Evolutionary conservation across 2,113 vertebrate genomes (phyloP).

Genomic region (Etia nguti): DNA sequence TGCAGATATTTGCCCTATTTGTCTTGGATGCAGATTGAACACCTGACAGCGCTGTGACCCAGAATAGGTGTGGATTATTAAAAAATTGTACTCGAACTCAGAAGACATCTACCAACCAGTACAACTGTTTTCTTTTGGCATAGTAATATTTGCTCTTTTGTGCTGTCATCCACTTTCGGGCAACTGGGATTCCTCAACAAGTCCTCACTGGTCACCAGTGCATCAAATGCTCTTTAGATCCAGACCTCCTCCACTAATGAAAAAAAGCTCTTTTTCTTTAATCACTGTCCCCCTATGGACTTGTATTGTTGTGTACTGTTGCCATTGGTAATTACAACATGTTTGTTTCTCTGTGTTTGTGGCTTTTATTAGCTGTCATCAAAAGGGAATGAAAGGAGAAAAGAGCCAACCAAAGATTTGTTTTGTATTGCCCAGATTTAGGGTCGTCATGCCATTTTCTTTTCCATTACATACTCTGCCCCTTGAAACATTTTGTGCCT

Average conservation of each 20-base stretch:
- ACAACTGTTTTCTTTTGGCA: background rate
- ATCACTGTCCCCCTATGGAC: background rate
- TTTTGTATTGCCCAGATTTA: constrained; percentile 33
- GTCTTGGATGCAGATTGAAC: constrained; percentile 10
- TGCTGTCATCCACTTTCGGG: background rate
- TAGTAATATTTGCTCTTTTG: background rate
- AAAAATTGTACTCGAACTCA: background rate
- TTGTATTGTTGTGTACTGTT: background rate
- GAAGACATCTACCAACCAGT: background rate
- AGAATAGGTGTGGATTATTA: constrained; percentile 12
- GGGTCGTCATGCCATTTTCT: constrained; percentile 9
- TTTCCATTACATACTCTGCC: constrained; percentile 48
- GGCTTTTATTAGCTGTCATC: constrained; percentile 12
- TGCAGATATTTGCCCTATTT: constrained; percentile 26
- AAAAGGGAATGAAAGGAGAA: background rate
- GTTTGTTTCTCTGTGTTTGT: constrained; percentile 18
- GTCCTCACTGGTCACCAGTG: background rate
- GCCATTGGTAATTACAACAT: constrained; percentile 3
- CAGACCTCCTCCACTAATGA: background rate
- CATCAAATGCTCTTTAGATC: background rate
- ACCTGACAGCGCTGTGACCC: background rate
- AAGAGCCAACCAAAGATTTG: background rate
- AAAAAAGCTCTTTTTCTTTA: constrained; percentile 10
- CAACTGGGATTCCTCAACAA: background rate
- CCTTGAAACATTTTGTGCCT: constrained; percentile 20